Conservation (phyloP, 2,797 vertebrate genomes). For the Gymnodraco acuticeps region DNA sequence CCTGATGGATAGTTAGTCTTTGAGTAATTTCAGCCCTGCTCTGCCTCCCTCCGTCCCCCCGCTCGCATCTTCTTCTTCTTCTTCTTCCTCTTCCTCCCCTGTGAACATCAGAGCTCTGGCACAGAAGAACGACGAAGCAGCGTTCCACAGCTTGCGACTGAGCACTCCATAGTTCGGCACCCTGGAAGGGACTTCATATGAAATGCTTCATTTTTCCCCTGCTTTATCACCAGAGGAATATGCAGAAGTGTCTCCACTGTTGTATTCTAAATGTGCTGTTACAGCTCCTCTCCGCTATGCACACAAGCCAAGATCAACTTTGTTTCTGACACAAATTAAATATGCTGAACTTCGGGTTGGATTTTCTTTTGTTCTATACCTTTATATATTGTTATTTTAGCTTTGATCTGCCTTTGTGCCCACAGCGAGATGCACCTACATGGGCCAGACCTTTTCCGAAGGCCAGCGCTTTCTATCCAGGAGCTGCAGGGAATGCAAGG, state of each 20-base stretch:
- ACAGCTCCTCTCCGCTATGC: constrained; percentile 49
- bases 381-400: constrained; percentile 4
- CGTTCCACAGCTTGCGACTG: constrained; percentile 53
- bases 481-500: constrained; percentile 94
- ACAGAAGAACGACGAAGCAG: constrained; percentile 46
- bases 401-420: constrained; percentile 35
- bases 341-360: constrained; percentile 51
- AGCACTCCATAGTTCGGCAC: constrained; percentile 56
- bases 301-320: constrained; percentile 59
- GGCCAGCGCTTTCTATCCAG: constrained; percentile 90
- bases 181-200: constrained; percentile 73
- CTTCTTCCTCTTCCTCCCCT: constrained; percentile 8
- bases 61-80: constrained; percentile 36
- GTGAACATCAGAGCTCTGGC: constrained; percentile 44
- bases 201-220: constrained; percentile 64
- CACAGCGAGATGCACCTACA: constrained; percentile 92
- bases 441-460: constrained; percentile 91
- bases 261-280: constrained; percentile 75
- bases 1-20: constrained; percentile 55
- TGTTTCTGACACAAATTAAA: constrained; percentile 54
- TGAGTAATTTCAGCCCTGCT: constrained; percentile 65
- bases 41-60: constrained; percentile 34
- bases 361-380: neutral
- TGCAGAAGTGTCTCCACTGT: constrained; percentile 62
- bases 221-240: constrained; percentile 70